Base-by-base conservation (phyloP, 1,140 invertebrate genomes). In the Aporrectodea caliginosa region DNA sequence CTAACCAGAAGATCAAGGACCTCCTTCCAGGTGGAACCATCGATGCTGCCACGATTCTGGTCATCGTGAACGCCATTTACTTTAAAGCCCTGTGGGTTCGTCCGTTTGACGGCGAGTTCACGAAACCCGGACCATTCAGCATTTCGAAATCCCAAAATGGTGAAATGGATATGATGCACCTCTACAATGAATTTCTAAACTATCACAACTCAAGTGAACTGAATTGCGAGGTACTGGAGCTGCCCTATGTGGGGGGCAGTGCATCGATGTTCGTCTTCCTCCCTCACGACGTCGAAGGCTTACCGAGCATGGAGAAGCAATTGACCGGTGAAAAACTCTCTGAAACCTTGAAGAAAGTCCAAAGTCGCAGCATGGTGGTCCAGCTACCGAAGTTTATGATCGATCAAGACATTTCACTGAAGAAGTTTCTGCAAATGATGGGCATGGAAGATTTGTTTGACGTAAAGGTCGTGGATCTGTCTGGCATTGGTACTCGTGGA, bases 231-330 rank as follows among this genome's bases (percentile, higher is more conserved):
- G 34, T 75, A 35, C 2, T 75, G 73, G 73, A n/a, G 1, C 31
- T 75, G 33, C 73, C 73, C 6, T 75, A 75, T 35, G 27, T 27
- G 31, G 73, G 33, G 1, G 22, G 34, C n/a, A 31, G 12, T 6
- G 16, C 34, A 0, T 2, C 73, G 22, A 75, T 75, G 73, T 75
- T 35, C 33, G 73, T 75, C 27, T 33, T 75, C 31, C 31, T 75
- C 29, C 73, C 73, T 33, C 33, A 35, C 0, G 22, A 75, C 2
- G 6, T 22, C n/a, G 43, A 75, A 6, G 73, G 73, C 0, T 73
- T 86, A 6, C 89, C 86, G 14, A 14, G 6, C 30, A 32, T 33
- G 32, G 2, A 1, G 6, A 2, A n/a, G 27, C 43, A 35, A 27
- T 29, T 6, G 2, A 33, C 22, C 31, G n/a, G 33, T 27, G 73